Conservation (phyloP, 2,888 invertebrate species). For the Drosophila dives region DNA sequence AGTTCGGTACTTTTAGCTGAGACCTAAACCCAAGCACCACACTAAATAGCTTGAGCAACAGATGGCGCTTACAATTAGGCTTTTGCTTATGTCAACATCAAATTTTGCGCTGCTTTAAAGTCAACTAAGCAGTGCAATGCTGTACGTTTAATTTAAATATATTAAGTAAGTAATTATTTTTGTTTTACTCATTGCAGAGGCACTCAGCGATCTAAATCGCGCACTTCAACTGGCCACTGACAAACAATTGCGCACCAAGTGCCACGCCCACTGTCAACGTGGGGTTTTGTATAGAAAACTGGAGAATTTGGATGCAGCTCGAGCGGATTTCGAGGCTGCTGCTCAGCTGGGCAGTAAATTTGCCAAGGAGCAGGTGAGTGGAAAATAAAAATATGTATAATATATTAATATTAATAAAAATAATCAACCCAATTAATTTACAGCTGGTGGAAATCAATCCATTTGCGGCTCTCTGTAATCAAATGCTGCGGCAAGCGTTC, state of each 20-base stretch:
- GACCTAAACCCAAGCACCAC: not conserved
- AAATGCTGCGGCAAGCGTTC: constrained; percentile 94
- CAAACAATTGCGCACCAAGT: constrained; percentile 87
- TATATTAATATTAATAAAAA: too few relatives aligned
- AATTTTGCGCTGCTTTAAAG: constrained; percentile 13
- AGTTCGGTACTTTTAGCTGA: not conserved
- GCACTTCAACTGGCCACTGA: constrained; percentile 88
- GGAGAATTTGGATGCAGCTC: constrained; percentile 89
- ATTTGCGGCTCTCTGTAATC: constrained; percentile 97
- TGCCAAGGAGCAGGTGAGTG: constrained; percentile 91
- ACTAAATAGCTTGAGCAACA: not conserved
- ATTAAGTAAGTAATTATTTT: not conserved
- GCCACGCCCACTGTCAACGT: constrained; percentile 93
- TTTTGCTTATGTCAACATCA: not conserved
- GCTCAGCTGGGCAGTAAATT: constrained; percentile 93
- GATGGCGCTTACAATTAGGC: constrained; percentile 1
- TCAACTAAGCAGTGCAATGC: constrained; percentile 3
- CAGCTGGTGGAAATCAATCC: constrained; percentile 95
- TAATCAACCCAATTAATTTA: constrained; percentile 11
- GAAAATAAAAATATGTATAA: too few relatives aligned
- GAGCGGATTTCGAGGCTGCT: constrained; percentile 91
- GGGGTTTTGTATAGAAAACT: constrained; percentile 91
- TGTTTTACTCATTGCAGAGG: constrained; percentile 86
- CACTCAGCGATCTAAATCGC: constrained; percentile 90
- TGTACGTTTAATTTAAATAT: not conserved